Evolutionary conservation across 2,113 vertebrate genomes (phyloP).

Genomic region (Myiopsitta monachus): DNA sequence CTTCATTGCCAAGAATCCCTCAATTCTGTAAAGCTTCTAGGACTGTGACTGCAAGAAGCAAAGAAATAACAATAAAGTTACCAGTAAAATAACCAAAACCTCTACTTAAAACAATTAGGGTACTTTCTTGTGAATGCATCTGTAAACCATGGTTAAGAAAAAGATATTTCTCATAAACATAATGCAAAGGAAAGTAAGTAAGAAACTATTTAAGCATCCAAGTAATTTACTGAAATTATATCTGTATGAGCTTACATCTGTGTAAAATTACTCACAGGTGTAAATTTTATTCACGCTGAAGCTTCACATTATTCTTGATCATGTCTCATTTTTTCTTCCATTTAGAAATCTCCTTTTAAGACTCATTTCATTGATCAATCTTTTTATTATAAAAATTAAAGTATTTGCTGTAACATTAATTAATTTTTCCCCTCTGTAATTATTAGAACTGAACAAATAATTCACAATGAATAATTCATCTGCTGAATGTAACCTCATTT

Average conservation of each 20-base stretch:
- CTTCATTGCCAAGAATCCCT: not conserved
- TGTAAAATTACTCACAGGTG: not conserved
- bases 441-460: slow-evolving; percentile 63
- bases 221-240: not conserved
- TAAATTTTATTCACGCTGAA: not conserved
- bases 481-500: slow-evolving; percentile 34
- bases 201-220: not conserved
- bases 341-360: slow-evolving; percentile 36
- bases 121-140: not conserved
- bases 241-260: not conserved
- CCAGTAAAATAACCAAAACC: not conserved
- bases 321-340: not conserved
- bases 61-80: not conserved
- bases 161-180: not conserved
- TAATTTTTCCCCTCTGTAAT: slow-evolving; percentile 60
- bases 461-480: slow-evolving; percentile 65
- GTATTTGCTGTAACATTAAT: slow-evolving; percentile 59
- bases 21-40: not conserved
- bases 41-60: not conserved
- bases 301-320: slow-evolving; percentile 40
- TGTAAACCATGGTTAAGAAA: not conserved
- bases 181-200: not conserved
- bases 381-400: slow-evolving; percentile 67
- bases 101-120: not conserved
- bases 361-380: slow-evolving; percentile 42